Evolutionary conservation across 2,888 invertebrate species (phyloP).

Genomic region (Xanthia icteritia): DNA sequence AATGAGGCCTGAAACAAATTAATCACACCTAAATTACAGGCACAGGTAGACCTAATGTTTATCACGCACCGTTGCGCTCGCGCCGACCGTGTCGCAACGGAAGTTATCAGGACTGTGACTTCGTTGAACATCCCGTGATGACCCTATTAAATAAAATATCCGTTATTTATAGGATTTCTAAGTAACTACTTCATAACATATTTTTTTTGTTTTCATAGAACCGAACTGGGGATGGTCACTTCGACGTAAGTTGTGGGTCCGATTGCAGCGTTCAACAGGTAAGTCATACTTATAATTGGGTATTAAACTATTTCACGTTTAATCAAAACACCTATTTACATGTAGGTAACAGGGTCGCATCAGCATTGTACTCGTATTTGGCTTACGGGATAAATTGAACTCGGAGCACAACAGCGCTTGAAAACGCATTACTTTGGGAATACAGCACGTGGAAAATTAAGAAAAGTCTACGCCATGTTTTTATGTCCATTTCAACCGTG

Average conservation of each 20-base stretch:
- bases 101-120: slow-evolving; percentile 80
- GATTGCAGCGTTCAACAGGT: slow-evolving; percentile 94
- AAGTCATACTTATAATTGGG: slow-evolving; percentile 15
- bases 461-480: neutral
- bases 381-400: slow-evolving; percentile 17
- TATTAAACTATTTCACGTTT: neutral
- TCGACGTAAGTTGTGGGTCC: slow-evolving; percentile 92
- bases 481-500: too few species aligned
- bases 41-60: slow-evolving; percentile 75
- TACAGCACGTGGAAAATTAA: neutral
- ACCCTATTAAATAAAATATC: slow-evolving; percentile 66
- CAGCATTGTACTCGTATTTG: slow-evolving; percentile 8
- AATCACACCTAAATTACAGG: slow-evolving; percentile 67
- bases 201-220: slow-evolving; percentile 87
- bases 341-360: neutral
- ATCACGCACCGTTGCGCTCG: slow-evolving; percentile 82
- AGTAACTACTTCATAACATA: neutral
- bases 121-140: slow-evolving; percentile 72
- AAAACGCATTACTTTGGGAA: neutral
- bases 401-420: slow-evolving; percentile 13
- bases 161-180: slow-evolving; percentile 37
- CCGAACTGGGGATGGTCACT: slow-evolving; percentile 92
- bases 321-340: neutral
- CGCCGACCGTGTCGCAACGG: slow-evolving; percentile 79
- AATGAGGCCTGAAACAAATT: slow-evolving; percentile 52